Evolutionary conservation across 2,113 vertebrate species (phyloP).

Genomic region (Uria lomvia): DNA sequence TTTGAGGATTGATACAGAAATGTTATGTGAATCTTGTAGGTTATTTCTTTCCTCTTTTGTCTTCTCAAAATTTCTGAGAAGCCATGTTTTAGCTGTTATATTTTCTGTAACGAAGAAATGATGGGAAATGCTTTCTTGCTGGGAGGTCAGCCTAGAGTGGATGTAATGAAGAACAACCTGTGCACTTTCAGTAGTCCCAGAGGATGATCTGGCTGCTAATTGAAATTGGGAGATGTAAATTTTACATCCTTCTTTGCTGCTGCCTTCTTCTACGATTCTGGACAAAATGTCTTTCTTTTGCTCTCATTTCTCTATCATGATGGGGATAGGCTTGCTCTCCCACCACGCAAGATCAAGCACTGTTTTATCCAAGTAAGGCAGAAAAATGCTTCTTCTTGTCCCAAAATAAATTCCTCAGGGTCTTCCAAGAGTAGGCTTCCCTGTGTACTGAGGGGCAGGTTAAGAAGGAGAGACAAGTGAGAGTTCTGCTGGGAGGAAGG

Average conservation of each 20-base stretch:
- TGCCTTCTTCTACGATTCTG: background rate
- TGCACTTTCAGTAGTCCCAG: background rate
- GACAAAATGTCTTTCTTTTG: background rate
- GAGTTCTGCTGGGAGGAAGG: background rate
- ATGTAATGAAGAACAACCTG: background rate
- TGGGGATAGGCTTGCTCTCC: accelerated
- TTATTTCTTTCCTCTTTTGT: background rate
- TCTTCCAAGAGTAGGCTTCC: background rate
- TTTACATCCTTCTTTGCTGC: background rate
- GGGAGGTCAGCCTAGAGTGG: background rate
- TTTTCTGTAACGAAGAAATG: background rate
- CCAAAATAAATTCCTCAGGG: background rate
- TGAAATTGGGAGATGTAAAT: background rate
- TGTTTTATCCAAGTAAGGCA: background rate
- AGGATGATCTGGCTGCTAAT: background rate
- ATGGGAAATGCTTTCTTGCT: background rate
- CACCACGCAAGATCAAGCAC: background rate
- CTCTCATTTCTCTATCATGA: background rate
- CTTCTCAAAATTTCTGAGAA: background rate
- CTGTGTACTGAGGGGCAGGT: background rate
- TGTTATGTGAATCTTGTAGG: background rate
- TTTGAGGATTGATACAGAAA: background rate
- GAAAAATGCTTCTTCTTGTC: background rate
- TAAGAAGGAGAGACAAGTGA: background rate
- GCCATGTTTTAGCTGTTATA: background rate